Evolutionary conservation across 2,888 invertebrate species (phyloP), one percentile per base, ranked within the genome.

Genomic region (Hymenopus coronatus): DNA sequence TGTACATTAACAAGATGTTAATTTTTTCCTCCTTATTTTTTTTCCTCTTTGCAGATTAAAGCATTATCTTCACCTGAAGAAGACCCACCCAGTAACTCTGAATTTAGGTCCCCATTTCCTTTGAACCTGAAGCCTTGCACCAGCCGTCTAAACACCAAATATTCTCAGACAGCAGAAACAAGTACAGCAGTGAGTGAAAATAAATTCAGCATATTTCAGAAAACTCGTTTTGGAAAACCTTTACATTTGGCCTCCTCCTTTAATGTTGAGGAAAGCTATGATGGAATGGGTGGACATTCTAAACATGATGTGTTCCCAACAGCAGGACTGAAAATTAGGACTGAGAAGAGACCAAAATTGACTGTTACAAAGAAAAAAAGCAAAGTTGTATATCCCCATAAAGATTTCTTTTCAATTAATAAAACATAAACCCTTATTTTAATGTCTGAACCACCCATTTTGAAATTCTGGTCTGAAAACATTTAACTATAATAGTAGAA

Each of bases 231-330:
- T 28, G 46, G 20, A 70, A 33, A 28, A n/a, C n/a, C 54, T 70
- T 70, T 33, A 15, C 0, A 14, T n/a, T 33, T 33, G 20, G 27
- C 81, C 20, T 33, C 70, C 14, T 25, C 54, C 82, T 25, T 86
- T 33, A 82, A 54, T 46, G 27, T 54, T 33, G 81, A 82, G 70
- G 88, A 27, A 54, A 84, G 88, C 27, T 95, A 94, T 88, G 94
- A 95, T 90, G 95, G 95, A 0, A 91, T 95, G 14, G 95, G 95
- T 0, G 95, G 95, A 1, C 95, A 95, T 91, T 94, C 94, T 0
- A 95, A 94, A 91, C 91, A 93, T 7, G 95, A 95, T 84, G 91
- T 91, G 0, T 95, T 94, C 91, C 95, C 95, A 3, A 88, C 83
- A 27, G 90, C 90, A 28, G 89, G 87, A 28, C 70, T 86, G 28